phyloP scores from a whole-genome alignment of 2,888 invertebrate species.

The Oasisia sp. region DNA sequence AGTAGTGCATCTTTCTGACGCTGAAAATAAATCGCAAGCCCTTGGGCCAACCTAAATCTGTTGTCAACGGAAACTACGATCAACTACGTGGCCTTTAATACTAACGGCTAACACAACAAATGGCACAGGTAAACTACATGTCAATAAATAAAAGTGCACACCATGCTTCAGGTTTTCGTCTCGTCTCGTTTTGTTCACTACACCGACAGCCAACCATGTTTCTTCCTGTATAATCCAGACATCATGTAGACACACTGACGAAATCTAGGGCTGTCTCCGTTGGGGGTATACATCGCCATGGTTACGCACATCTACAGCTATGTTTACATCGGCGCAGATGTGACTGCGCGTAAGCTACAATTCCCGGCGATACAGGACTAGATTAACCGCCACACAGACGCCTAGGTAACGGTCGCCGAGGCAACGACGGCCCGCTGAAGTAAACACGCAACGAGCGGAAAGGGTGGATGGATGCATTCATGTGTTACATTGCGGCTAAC shows the following conservation, averaged over 20 bases:
- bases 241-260: background rate
- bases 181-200: background rate
- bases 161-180: background rate
- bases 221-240: background rate
- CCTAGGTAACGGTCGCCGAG: background rate
- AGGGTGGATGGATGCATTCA: background rate
- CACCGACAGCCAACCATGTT: background rate
- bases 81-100: background rate
- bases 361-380: background rate
- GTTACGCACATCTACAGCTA: background rate
- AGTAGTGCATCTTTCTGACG: background rate
- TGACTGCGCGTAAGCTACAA: background rate
- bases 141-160: background rate
- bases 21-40: constrained; percentile 12
- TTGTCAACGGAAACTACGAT: background rate
- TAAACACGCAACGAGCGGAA: background rate
- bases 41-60: constrained; percentile 10
- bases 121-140: background rate
- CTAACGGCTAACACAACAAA: constrained; percentile 4
- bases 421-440: background rate
- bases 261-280: background rate
- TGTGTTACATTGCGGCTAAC: background rate
- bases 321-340: background rate
- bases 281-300: background rate
- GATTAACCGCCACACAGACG: background rate